Conservation (phyloP, 1,140 invertebrate genomes). For the Melitaea cinxia region DNA sequence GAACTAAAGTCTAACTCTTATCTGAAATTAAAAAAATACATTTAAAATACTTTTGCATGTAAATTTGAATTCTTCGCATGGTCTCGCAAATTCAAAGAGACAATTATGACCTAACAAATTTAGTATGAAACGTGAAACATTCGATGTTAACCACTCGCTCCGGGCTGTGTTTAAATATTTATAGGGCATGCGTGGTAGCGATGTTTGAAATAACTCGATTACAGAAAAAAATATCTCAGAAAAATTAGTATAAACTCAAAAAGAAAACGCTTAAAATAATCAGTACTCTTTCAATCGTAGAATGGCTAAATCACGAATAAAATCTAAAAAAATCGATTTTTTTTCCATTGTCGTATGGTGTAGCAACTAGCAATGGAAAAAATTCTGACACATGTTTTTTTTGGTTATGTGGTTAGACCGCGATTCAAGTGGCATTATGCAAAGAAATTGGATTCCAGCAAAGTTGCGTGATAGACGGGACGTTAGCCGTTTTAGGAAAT, state of each 20-base stretch:
- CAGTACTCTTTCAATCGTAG: too few species aligned
- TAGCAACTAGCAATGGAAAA: background rate
- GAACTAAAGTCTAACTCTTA: background rate
- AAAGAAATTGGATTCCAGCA: constrained; percentile 55
- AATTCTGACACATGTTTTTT: constrained; percentile 12
- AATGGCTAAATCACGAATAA: too few species aligned
- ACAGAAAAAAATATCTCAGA: background rate
- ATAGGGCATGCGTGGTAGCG: constrained; percentile 62
- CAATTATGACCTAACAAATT: constrained; percentile 40
- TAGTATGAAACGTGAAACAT: constrained; percentile 29
- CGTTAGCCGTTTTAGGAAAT: constrained; percentile 77
- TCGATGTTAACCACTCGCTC: constrained; percentile 27
- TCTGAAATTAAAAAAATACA: background rate
- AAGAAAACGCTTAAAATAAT: background rate
- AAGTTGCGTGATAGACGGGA: constrained; percentile 57
- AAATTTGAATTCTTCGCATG: constrained; percentile 36
- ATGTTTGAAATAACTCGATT: constrained; percentile 14
- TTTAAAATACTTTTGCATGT: constrained; percentile 33
- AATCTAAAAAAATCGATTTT: background rate
- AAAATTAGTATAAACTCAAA: constrained; percentile 1
- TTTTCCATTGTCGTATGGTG: background rate
- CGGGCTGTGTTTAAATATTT: constrained; percentile 53
- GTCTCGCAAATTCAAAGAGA: constrained; percentile 26
- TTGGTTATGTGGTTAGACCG: constrained; percentile 4
- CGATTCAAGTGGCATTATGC: constrained; percentile 37